A percentile compares a stretch with the other conserved stretches of the same genome.
Evolutionary conservation across 2,113 vertebrate genomes (phyloP).

Genomic region (Phaethon lepturus): DNA sequence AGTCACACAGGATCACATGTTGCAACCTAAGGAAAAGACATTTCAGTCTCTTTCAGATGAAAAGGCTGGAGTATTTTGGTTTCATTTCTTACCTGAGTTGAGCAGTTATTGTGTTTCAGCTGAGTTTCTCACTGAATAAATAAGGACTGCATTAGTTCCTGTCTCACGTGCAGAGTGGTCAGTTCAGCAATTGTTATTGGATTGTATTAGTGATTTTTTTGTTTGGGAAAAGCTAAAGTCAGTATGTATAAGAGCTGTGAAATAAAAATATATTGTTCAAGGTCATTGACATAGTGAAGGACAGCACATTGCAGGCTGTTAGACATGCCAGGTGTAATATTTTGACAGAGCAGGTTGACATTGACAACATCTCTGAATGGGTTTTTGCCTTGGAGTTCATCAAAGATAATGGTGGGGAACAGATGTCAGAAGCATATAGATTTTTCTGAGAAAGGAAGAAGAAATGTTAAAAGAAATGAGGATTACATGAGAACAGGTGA

Average conservation of each 20-base stretch:
- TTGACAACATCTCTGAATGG: neutral
- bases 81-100: neutral
- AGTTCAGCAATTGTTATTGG: neutral
- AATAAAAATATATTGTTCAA: neutral
- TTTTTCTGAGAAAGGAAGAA: constrained; percentile 21
- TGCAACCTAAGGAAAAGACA: neutral
- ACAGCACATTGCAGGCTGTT: neutral
- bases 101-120: neutral
- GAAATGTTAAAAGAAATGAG: neutral
- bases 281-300: neutral
- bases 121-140: neutral
- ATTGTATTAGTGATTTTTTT: neutral
- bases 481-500: constrained; percentile 55
- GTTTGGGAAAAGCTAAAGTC: neutral
- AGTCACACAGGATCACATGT: neutral
- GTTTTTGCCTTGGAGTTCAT: constrained; percentile 32
- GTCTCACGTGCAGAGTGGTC: neutral
- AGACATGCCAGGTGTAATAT: neutral
- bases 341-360: constrained; percentile 8
- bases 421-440: constrained; percentile 19
- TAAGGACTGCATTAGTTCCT: neutral
- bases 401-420: constrained; percentile 31
- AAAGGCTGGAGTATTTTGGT: neutral
- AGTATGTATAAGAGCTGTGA: neutral
- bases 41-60: neutral